These are phyloP conservation scores for Catonia carolina DNA, from an alignment of 2,888 invertebrate species.

Conservation along the genomic window DNA sequence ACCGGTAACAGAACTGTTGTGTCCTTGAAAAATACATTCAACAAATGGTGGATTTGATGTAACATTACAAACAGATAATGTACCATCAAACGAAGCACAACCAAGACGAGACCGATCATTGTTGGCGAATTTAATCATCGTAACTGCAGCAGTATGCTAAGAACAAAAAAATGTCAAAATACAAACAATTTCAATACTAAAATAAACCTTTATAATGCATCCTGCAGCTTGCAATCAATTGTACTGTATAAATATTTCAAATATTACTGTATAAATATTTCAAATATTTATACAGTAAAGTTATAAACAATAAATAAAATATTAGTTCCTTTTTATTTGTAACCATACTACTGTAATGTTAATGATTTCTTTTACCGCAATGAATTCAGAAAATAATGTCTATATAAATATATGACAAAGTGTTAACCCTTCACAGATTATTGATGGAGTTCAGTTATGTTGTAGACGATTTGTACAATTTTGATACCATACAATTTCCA, in stretches of 20 bases:
- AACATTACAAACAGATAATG: constrained; percentile 72
- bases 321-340: too few relatives aligned
- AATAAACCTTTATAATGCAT: too few relatives aligned
- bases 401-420: too few relatives aligned
- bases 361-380: too few relatives aligned
- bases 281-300: background rate
- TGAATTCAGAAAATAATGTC: too few relatives aligned
- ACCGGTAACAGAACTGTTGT: constrained; percentile 68
- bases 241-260: too few relatives aligned
- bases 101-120: constrained; percentile 73
- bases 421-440: too few relatives aligned
- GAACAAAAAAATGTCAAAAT: constrained; percentile 30
- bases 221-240: too few relatives aligned
- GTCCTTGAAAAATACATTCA: constrained; percentile 64
- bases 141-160: constrained; percentile 62
- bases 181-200: constrained; percentile 1
- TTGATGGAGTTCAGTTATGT: too few relatives aligned
- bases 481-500: too few relatives aligned
- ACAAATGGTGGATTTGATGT: constrained; percentile 64
- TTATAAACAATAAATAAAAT: background rate
- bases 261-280: constrained; percentile 14
- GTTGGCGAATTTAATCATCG: constrained; percentile 75
- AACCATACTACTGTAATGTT: too few relatives aligned
- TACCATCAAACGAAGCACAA: constrained; percentile 72
- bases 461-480: too few relatives aligned